These are phyloP conservation scores for Eulithis prunata DNA, from an alignment of 2,888 invertebrate species.

Conservation along the genomic window DNA sequence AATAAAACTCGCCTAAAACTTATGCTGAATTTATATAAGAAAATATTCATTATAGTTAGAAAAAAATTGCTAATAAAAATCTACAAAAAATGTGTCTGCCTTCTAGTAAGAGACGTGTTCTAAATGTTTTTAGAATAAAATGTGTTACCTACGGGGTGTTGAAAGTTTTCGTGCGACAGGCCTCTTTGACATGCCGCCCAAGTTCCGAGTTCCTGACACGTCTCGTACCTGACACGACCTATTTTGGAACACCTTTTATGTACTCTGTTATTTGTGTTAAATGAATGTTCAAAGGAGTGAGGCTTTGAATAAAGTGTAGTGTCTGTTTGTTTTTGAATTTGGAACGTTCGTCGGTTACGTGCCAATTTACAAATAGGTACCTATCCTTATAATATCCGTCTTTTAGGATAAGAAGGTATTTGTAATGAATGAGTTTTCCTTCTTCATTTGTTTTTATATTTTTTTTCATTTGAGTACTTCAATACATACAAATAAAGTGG, in stretches of 20 bases:
- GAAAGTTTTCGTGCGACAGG: conserved; percentile 44
- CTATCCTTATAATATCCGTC: too few species aligned
- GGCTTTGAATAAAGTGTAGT: conserved; percentile 11
- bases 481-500: too few species aligned
- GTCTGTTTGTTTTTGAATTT: background rate
- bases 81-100: background rate
- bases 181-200: conserved; percentile 46
- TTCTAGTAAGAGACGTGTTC: background rate
- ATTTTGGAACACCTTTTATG: conserved; percentile 44
- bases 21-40: too few species aligned
- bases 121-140: conserved; percentile 22
- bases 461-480: too few species aligned
- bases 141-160: conserved; percentile 17
- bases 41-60: too few species aligned
- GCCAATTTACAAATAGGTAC: too few species aligned
- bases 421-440: too few species aligned
- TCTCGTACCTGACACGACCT: conserved; percentile 37
- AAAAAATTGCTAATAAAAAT: too few species aligned
- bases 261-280: conserved; percentile 45
- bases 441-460: too few species aligned
- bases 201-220: conserved; percentile 38
- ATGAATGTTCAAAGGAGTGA: conserved; percentile 29
- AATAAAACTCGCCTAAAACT: too few species aligned
- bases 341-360: too few species aligned
- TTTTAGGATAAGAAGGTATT: too few species aligned